Percentiles rank a stretch among this genome's conserved stretches.
Evolutionary conservation across 2,113 vertebrate species (phyloP).

Genomic region (Cryptotis parvus): DNA sequence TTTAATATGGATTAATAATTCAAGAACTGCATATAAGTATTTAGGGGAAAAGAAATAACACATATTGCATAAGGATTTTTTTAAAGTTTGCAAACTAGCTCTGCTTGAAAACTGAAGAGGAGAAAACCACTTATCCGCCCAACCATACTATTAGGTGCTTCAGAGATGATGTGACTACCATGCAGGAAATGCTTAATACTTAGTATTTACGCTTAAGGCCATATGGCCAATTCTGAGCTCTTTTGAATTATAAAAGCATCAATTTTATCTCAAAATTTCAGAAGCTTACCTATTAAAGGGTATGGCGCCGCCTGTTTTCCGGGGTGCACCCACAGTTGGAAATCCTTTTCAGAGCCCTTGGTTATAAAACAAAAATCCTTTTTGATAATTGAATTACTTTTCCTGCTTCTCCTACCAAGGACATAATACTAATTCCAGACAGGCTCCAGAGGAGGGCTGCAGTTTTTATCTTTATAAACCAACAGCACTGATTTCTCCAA

Average conservation of each 20-base stretch:
- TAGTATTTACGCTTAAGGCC: no score
- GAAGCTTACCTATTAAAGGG: slow-evolving; percentile 95
- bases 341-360: slow-evolving; percentile 94
- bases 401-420: not conserved
- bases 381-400: slow-evolving; percentile 36
- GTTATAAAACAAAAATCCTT: slow-evolving; percentile 75
- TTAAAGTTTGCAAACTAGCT: not conserved
- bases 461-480: not conserved
- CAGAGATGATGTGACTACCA: not conserved
- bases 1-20: slow-evolving; percentile 67
- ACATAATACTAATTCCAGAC: not conserved
- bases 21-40: slow-evolving; percentile 46
- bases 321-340: slow-evolving; percentile 96
- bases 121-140: slow-evolving; percentile 15
- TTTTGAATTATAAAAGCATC: slow-evolving; percentile 5
- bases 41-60: not conserved
- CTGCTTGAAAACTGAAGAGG: not conserved
- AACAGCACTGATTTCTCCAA: not conserved
- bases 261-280: slow-evolving; percentile 21
- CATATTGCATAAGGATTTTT: not conserved
- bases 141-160: not conserved
- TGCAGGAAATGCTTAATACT: slow-evolving; percentile 21
- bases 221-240: not conserved
- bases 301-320: slow-evolving; percentile 96
- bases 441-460: not conserved